phyloP scores from a whole-genome alignment of 2,888 invertebrate species.

The Mimumesa dahlbomi region DNA sequence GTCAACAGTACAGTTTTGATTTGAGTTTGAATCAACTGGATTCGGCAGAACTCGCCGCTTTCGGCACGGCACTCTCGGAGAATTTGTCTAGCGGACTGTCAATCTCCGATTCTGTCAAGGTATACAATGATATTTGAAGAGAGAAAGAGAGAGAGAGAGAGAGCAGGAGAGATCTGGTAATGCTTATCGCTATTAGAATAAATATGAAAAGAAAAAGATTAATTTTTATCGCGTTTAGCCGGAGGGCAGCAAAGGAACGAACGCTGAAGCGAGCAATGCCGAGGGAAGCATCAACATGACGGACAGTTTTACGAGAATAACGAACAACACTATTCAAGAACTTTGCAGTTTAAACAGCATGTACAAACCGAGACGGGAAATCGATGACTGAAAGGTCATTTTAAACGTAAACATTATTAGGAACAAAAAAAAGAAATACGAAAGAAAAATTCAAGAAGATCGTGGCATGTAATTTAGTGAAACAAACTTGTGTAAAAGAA shows the following conservation, averaged over 20 bases:
- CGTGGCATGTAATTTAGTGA: not conserved
- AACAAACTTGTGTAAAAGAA: conserved; percentile 11
- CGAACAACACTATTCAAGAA: conserved; percentile 80
- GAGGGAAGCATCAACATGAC: conserved; percentile 79
- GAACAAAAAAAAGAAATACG: conserved; percentile 4
- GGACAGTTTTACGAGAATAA: conserved; percentile 82
- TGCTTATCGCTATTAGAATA: too few species aligned
- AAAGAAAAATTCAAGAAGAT: not conserved
- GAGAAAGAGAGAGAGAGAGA: too few species aligned
- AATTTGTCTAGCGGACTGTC: conserved; percentile 81
- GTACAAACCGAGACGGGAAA: conserved; percentile 65
- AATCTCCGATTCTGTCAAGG: conserved; percentile 77
- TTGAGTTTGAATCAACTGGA: conserved; percentile 76
- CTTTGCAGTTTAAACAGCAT: conserved; percentile 76
- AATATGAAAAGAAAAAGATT: not conserved
- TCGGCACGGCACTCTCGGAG: conserved; percentile 80
- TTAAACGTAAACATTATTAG: conserved; percentile 18
- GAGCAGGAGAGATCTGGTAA: not conserved
- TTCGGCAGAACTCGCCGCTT: conserved; percentile 79
- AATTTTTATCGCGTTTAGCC: conserved; percentile 35
- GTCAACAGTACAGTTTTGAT: conserved; percentile 73
- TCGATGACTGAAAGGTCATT: conserved; percentile 42
- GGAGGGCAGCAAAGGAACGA: conserved; percentile 46
- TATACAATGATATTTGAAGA: too few species aligned
- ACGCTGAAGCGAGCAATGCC: conserved; percentile 37